Evolutionary conservation across 2,113 vertebrate species (phyloP), one percentile per base, ranked within the genome.

Genomic region (Plecotus auritus): DNA sequence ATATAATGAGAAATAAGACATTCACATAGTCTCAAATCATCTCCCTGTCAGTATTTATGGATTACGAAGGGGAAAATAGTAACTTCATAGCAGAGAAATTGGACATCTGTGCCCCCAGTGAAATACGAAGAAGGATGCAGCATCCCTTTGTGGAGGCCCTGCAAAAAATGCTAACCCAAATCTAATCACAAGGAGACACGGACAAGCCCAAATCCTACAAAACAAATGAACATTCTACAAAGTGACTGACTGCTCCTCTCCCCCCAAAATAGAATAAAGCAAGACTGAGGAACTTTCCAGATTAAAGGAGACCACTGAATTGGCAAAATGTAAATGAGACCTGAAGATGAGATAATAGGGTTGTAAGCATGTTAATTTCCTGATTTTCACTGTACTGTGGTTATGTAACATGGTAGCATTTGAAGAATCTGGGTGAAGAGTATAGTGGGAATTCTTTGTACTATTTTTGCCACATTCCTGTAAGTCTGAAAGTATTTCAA

Each of bases 401-500:
- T 96, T 85, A 85, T 30, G 7, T 81, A 94, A 95, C 84, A 83
- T 0, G 22, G 28, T 32, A 61, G 81, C 49, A 59, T 78, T 51
- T 20, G 64, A 88, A 83, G 94, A 95, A 78, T 89, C 92, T 81
- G 84, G 76, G 66, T 93, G 73, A 94, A 66, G 76, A 64, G 81
- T 69, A 81, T 45, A 77, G 76, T 90, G 90, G 90, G 92, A 92
- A 97, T 96, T 95, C 90, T 95, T 88, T 90, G 88, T 91, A 35
- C 76, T 93, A 88, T 92, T 90, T 97, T 81, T 95, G 72, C 56
- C 51, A 88, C 47, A 88, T 96, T 90, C 64, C 82, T 42, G 93
- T 82, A 93, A 92, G 76, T 82, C 94, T 95, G 93, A 93, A 94
- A 90, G 82, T 72, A 56, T 85, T 96, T 93, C 82, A 45, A 85